Conservation (phyloP, 2,888 invertebrate genomes). For the Carabus problematicus region DNA sequence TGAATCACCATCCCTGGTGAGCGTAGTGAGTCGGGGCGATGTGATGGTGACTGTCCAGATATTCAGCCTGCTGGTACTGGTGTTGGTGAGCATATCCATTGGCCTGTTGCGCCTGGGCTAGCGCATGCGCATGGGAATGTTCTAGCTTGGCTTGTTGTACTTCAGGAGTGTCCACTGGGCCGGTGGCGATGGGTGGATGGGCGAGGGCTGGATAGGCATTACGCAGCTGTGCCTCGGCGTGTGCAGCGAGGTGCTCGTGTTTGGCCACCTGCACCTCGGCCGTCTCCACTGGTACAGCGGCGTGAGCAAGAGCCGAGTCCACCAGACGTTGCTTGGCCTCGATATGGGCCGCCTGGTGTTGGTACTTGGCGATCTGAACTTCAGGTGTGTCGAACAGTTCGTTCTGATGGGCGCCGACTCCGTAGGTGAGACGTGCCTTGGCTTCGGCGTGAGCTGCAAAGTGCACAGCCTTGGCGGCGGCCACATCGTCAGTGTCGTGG, state of each 20-base stretch:
- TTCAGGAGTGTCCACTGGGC: slow-evolving; percentile 1
- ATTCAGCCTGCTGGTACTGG: too few species aligned
- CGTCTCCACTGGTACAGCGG: slow-evolving; percentile 20
- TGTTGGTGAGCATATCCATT: too few species aligned
- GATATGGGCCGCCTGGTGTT: slow-evolving; percentile 16
- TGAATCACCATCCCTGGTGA: too few species aligned
- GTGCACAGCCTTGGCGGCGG: slow-evolving; percentile 30
- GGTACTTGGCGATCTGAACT: slow-evolving; percentile 25
- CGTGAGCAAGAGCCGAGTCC: slow-evolving; percentile 1
- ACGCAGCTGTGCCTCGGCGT: slow-evolving; percentile 26
- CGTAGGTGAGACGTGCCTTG: slow-evolving; percentile 7
- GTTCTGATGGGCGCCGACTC: background rate
- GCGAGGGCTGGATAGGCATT: slow-evolving; percentile 13
- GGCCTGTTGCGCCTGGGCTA: slow-evolving; percentile 9
- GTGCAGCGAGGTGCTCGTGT: slow-evolving; percentile 23
- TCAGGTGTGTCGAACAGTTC: slow-evolving; percentile 34
- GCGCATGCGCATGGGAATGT: background rate
- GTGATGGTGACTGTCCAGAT: too few species aligned
- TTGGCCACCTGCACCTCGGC: slow-evolving; percentile 30
- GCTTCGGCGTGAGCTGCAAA: slow-evolving; percentile 34
- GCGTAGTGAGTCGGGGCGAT: too few species aligned
- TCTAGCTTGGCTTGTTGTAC: slow-evolving; percentile 11
- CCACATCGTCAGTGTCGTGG: slow-evolving; percentile 25
- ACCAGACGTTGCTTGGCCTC: slow-evolving; percentile 22
- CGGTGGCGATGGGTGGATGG: background rate